Evolutionary conservation across 2,113 vertebrate species (phyloP), one percentile per base, ranked within the genome.

Genomic region (Odobenus rosmarus): DNA sequence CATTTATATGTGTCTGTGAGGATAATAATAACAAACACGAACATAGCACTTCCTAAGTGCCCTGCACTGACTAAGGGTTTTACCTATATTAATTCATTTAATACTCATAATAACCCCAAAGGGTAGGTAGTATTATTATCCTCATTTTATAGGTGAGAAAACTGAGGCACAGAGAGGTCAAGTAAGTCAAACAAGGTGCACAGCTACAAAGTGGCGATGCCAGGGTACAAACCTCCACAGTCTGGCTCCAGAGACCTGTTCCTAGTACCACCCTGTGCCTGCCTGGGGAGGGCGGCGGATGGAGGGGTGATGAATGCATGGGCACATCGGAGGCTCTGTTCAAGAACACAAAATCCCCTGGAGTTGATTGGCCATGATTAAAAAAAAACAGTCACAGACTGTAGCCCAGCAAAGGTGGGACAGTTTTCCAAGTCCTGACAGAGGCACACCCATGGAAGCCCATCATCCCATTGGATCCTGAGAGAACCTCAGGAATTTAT

Each of bases 331-430:
- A 74, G n/a, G n/a, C 31, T 14, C 55, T 57, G 3, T 81, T 96
- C 13, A 93, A 79, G 76, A 95, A 69, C 39, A 69, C 21, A 26
- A 11, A 97, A 74, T n/a, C 14, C 59, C 23, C 96, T 76, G 57
- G 26, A 82, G 7, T 64, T 14, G 46, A 88, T 72, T 89, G 67
- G 26, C 59, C 82, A 5, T 64, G 39, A 61, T 23, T 24, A 4
- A 72, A 72, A 19, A 71, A 72, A 46, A 42, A 57, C 19, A 69
- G 15, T 57, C 31, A 57, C 55, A 89, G 90, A 64, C 39, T 49
- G 24, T 76, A 93, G 6, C 14, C 21, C 57, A 87, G 51, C 61
- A 69, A 76, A 33, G 1, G 4, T 46, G 39, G 14, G 57, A 71
- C 13, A 24, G 7, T 53, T 69, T 64, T 77, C 57, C 16, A 55